A percentile compares a stretch with the other conserved stretches of the same genome.
phyloP scores from a whole-genome alignment of 1,140 invertebrate species.

The Wiebesia pumilae region DNA sequence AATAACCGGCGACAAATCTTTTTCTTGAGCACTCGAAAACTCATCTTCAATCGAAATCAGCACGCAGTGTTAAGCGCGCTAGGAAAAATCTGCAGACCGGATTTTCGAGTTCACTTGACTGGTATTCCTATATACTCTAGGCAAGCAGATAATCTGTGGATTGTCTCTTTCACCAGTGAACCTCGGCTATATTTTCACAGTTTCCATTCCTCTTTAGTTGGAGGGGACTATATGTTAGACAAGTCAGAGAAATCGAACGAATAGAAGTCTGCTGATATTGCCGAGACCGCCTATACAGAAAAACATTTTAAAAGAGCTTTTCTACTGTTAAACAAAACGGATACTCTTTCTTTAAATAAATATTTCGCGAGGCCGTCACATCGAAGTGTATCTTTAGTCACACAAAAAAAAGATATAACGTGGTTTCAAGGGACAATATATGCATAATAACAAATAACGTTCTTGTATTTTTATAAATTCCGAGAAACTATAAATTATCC shows the following conservation, averaged over 20 bases:
- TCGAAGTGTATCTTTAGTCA: conserved; percentile 25
- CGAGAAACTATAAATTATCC: not conserved
- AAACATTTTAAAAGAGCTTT: conserved; percentile 47
- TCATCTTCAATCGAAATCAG: conserved; percentile 41
- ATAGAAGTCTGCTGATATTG: conserved; percentile 42
- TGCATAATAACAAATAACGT: conserved; percentile 24
- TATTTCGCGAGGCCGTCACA: conserved; percentile 18
- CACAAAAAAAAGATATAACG: conserved; percentile 16
- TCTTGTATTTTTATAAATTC: not conserved
- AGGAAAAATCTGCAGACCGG: conserved; percentile 38
- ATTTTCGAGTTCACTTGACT: conserved; percentile 49
- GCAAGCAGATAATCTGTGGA: conserved; percentile 9
- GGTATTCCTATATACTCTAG: not conserved
- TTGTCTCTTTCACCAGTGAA: not conserved
- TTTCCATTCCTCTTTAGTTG: not conserved
- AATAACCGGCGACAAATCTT: conserved; percentile 34
- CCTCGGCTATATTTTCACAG: conserved; percentile 11
- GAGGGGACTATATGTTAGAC: conserved; percentile 9
- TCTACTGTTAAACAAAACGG: conserved; percentile 43
- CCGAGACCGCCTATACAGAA: not conserved
- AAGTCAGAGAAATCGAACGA: conserved; percentile 32
- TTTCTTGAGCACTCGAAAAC: not conserved
- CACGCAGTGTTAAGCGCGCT: not conserved
- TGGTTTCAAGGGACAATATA: conserved; percentile 15
- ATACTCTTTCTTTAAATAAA: conserved; percentile 15